Conservation (phyloP, 2,888 invertebrate species). For the Clivina fossor region DNA sequence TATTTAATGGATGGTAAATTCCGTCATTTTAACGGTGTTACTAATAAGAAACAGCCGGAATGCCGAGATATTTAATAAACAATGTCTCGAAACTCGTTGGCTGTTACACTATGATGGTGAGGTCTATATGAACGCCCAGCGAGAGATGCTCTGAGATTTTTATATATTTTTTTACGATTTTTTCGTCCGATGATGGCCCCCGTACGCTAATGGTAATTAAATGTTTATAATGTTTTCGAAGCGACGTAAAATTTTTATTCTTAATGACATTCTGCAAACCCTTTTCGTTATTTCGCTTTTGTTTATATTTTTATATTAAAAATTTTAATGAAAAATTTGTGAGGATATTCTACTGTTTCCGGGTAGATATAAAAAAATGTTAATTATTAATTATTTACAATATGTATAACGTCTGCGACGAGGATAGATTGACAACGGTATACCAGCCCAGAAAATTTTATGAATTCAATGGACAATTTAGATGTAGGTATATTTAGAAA, state of each 20-base stretch:
- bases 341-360: no score
- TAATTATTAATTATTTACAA: no score
- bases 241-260: constrained; percentile 27
- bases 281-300: background rate
- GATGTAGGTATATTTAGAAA: no score
- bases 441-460: no score
- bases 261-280: constrained; percentile 29
- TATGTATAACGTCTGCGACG: no score
- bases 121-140: constrained; percentile 9
- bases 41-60: no score
- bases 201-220: constrained; percentile 30
- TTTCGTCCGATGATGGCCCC: constrained; percentile 29
- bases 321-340: no score
- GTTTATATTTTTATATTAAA: no score
- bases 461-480: no score
- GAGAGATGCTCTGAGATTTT: no score
- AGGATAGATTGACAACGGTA: no score
- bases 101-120: constrained; percentile 18
- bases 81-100: constrained; percentile 7
- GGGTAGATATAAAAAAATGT: no score
- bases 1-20: constrained; percentile 18
- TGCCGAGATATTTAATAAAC: constrained; percentile 12
- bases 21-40: constrained; percentile 11
- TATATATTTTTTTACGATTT: constrained; percentile 34
- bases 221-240: constrained; percentile 27